phyloP scores from a whole-genome alignment of 2,113 vertebrate species.

The Alligator mississippiensis region DNA sequence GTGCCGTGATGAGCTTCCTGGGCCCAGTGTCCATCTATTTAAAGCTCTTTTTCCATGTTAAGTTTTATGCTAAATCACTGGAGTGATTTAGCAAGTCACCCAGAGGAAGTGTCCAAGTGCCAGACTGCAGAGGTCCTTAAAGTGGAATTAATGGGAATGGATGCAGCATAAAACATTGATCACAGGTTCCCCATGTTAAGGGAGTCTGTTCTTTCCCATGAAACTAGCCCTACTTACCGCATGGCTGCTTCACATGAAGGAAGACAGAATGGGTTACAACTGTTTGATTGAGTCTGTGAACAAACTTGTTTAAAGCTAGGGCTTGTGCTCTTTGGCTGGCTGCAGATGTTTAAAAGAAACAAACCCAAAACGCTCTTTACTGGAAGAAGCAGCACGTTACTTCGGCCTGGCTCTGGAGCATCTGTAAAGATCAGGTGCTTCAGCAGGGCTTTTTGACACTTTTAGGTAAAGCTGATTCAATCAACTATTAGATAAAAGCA shows the following conservation, averaged over 20 bases:
- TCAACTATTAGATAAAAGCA: too few relatives aligned
- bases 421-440: too few relatives aligned
- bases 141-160: neutral
- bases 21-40: neutral
- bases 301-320: neutral
- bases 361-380: too few relatives aligned
- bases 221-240: neutral
- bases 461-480: too few relatives aligned
- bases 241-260: neutral
- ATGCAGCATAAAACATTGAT: neutral
- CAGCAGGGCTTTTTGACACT: too few relatives aligned
- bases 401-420: too few relatives aligned
- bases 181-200: neutral
- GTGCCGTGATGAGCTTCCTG: neutral
- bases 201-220: neutral
- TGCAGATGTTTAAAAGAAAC: too few relatives aligned
- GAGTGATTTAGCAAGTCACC: neutral
- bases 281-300: neutral
- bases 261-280: neutral
- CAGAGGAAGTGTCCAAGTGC: neutral
- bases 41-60: neutral
- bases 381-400: too few relatives aligned
- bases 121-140: neutral
- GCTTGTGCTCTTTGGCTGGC: neutral
- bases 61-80: neutral